Evolutionary conservation across 2,113 vertebrate species (phyloP), one percentile per base, ranked within the genome.

Genomic region (Barnardius zonarius): DNA sequence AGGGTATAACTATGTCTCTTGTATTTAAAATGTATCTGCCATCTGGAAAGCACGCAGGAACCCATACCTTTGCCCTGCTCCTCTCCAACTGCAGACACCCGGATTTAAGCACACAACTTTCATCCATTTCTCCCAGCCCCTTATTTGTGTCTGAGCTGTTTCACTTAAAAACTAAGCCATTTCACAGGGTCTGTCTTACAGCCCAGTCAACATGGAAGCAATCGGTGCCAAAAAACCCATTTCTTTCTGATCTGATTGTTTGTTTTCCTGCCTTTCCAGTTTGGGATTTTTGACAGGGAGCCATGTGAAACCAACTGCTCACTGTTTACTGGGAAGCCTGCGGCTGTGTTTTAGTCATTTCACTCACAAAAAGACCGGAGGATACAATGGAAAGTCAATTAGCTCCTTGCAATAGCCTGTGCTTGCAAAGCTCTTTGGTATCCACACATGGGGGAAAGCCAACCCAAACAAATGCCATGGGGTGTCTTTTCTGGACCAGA

Each of bases 231-330:
- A 95, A 95, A 93, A 88, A 18, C 23, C 62, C 92, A 70, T 95
- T 96, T 95, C 91, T 93, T 92, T 86, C 92, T 79, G 83, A 95
- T 95, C 83, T 90, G 97, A 95, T 96, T 96, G 94, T 95, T 95
- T 96, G 89, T 96, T 97, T 95, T 95, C 90, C 68, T 95, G 92
- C 93, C 90, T 93, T 87, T 93, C 93, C 93, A 96, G 92, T 95
- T 97, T 87, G 88, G 96, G 96, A 93, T 96, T 95, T 96, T 95
- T 95, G 96, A 96, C 93, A 95, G 73, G 81, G 91, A 96, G 95
- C 97, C 96, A 97, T 92, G 69, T 78, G 83, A 94, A 97, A 93
- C 94, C 96, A 97, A 95, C 92, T 93, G 93, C 92, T 96, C 95
- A 92, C 93, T 93, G 93, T 92, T 92, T 95, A 94, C 86, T 85